Base-by-base conservation (phyloP, 1,140 invertebrate species). In the Euwallacea fornicatus region DNA sequence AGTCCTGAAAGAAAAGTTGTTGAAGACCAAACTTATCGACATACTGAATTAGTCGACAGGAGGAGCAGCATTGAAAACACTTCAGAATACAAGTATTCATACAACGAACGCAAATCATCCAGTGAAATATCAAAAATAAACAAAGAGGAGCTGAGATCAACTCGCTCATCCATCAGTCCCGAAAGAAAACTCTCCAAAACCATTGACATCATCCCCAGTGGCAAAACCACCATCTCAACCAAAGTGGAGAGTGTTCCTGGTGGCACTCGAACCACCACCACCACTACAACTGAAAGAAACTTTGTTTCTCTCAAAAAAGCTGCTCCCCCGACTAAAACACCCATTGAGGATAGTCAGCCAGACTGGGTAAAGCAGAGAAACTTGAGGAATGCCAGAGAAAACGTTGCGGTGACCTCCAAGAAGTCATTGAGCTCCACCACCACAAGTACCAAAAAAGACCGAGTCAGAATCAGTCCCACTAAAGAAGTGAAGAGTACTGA, bases 401-500 rank as follows among this genome's bases (percentile, higher is more conserved):
- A 58, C 42, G 69, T 63, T 8, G 54, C 71, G 2, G 66, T 70
- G 7, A 73, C 65, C 42, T 72, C 68, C 7, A 76, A 75, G 46
- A 71, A 73, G 21, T 42, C 60, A 9, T 15, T 42, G 44, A 72
- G 63, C 42, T 70, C 16, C 41, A 64, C 65, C 7, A 72, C 61
- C 43, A 78, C 63, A 4, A 75, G 64, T 21, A 69, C 71, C 10
- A 77, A 75, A 50, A 78, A 77, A 70, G 46, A 47, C 6, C 69
- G 58, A 6, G 50, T 43, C 2, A 75, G 72, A 42, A 58, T 69
- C 10, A 78, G 75, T 66, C 74, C 76, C 21, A 47, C 72, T 10
- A 79, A 79, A 58, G 81, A 82, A 67, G 71, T 73, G 2, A 77
- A 78, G 68, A 73, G 79, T 7, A 85, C 83, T 6, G 88, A 90